A percentile compares a stretch with the other conserved stretches of the same genome.
Evolutionary conservation across 2,888 invertebrate genomes (phyloP).

Genomic region (Hylaea fasciaria): DNA sequence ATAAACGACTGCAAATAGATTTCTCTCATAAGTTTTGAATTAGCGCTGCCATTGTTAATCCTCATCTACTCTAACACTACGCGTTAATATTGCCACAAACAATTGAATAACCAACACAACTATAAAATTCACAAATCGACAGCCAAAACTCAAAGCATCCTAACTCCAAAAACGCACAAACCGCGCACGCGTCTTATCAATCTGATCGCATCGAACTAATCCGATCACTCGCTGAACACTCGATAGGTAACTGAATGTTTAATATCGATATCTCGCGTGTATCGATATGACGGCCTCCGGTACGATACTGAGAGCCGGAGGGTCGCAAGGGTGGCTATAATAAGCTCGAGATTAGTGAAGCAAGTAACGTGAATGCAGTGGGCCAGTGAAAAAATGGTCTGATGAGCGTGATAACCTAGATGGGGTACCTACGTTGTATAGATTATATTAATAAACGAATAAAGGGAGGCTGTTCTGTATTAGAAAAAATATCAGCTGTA

Average conservation of each 20-base stretch:
- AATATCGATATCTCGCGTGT: slow-evolving; percentile 44
- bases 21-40: too few relatives aligned
- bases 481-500: slow-evolving; percentile 2
- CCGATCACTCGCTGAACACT: neutral
- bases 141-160: slow-evolving; percentile 6
- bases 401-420: slow-evolving; percentile 68
- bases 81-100: too few relatives aligned
- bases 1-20: too few relatives aligned
- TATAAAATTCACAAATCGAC: slow-evolving; percentile 9
- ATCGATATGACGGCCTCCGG: slow-evolving; percentile 55
- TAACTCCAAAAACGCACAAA: slow-evolving; percentile 9
- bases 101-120: too few relatives aligned
- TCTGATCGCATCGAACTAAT: neutral
- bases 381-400: slow-evolving; percentile 66
- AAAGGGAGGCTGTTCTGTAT: neutral
- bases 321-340: slow-evolving; percentile 60
- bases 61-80: too few relatives aligned
- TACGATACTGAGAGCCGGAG: slow-evolving; percentile 55
- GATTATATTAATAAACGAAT: slow-evolving; percentile 22
- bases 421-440: slow-evolving; percentile 38
- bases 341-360: slow-evolving; percentile 63
- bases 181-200: slow-evolving; percentile 4
- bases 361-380: slow-evolving; percentile 60
- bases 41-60: too few relatives aligned
- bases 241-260: slow-evolving; percentile 2